phyloP scores from a whole-genome alignment of 2,797 vertebrate species.

The Orientallactaga sibirica region DNA sequence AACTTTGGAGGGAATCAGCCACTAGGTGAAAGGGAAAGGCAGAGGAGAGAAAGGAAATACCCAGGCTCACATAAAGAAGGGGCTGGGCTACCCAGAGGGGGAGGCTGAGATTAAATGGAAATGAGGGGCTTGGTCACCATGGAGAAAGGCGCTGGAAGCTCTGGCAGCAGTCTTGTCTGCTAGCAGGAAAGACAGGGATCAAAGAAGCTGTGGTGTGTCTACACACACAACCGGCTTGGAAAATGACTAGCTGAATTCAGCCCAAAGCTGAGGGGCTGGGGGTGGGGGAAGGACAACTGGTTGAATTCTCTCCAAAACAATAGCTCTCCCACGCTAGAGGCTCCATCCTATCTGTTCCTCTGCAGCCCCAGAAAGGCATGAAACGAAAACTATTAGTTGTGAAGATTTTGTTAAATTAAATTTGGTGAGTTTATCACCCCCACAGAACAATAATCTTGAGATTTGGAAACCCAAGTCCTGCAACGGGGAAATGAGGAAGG shows the following conservation, averaged over 20 bases:
- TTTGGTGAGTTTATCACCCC: not conserved
- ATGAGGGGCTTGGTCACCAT: constrained; percentile 79
- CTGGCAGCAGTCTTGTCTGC: constrained; percentile 68
- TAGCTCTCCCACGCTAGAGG: not conserved
- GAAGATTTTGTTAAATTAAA: constrained; percentile 55
- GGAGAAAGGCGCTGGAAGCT: constrained; percentile 72
- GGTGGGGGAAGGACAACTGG: not conserved
- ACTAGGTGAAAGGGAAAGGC: not conserved
- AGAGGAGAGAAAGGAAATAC: constrained; percentile 17
- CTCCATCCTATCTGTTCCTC: not conserved
- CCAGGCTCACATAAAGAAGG: not conserved
- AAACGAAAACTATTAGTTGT: constrained; percentile 7
- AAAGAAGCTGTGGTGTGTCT: constrained; percentile 61
- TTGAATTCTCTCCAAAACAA: constrained; percentile 47
- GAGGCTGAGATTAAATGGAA: constrained; percentile 70
- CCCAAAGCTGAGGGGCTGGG: not conserved
- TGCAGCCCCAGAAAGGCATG: not conserved
- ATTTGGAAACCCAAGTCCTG: not conserved
- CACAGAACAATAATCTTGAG: not conserved
- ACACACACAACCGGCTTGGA: not conserved
- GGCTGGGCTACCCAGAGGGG: not conserved
- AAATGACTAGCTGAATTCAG: constrained; percentile 55
- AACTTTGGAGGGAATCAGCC: not conserved
- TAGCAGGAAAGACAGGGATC: constrained; percentile 64
- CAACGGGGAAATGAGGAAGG: not conserved